Evolutionary conservation across 2,888 invertebrate species (phyloP).

Genomic region (Endomychus coccineus): DNA sequence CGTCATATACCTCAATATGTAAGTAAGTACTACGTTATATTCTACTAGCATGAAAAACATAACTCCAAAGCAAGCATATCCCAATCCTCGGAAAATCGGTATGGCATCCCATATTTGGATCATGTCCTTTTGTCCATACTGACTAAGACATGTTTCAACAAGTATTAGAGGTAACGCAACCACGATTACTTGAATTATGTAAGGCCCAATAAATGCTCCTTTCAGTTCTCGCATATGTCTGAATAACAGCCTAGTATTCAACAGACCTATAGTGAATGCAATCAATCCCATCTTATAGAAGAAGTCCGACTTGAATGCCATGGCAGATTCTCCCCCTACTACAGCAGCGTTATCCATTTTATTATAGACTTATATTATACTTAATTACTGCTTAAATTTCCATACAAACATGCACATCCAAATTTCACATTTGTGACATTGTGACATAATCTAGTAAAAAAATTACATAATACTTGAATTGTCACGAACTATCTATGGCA

Average conservation of each 20-base stretch:
- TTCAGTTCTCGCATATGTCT: neutral
- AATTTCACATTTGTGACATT: too few relatives aligned
- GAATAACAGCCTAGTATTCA: constrained; percentile 3
- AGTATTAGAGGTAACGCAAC: constrained; percentile 6
- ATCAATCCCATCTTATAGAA: constrained; percentile 9
- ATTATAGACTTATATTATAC: too few relatives aligned
- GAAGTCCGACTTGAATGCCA: constrained; percentile 2
- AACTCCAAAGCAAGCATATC: constrained; percentile 2
- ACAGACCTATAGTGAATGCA: constrained; percentile 4
- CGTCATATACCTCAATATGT: constrained; percentile 3
- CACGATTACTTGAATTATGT: neutral
- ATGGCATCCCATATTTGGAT: constrained; percentile 7
- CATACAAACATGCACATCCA: too few relatives aligned
- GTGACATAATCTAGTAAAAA: too few relatives aligned
- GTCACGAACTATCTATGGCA: too few relatives aligned
- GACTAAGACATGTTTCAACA: constrained; percentile 9
- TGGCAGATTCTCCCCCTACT: constrained; percentile 4
- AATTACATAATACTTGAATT: too few relatives aligned
- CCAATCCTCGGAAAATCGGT: constrained; percentile 8
- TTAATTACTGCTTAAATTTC: too few relatives aligned
- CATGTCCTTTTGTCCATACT: constrained; percentile 9
- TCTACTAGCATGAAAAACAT: neutral
- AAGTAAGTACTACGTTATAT: neutral
- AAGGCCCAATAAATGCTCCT: constrained; percentile 1
- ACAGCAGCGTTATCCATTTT: too few relatives aligned